Conservation (phyloP, 30 jellyfish, hydroid and myxozoan genomes). For the Aurelia aurita complex sp. Pacific region DNA sequence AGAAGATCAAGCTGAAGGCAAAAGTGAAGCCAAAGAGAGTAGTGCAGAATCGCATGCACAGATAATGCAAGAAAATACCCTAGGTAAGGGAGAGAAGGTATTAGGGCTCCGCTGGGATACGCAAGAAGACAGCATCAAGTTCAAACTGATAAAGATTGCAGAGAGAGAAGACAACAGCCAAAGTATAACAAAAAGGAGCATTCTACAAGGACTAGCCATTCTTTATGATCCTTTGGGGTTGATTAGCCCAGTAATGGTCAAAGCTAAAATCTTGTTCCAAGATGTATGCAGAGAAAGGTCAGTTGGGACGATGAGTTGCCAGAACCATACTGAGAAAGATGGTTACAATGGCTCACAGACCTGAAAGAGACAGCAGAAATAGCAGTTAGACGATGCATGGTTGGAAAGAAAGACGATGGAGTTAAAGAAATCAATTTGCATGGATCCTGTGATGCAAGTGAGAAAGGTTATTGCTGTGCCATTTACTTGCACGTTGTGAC, state of each 20-base stretch:
- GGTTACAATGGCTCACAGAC: not conserved
- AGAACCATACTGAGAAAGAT: not conserved
- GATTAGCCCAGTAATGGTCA: constrained; percentile 19
- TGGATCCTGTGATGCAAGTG: constrained; percentile 42
- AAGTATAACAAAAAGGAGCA: constrained; percentile 16
- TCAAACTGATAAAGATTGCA: not conserved
- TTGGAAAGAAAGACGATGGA: not conserved
- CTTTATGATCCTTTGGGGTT: constrained; percentile 44
- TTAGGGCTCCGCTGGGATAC: not conserved
- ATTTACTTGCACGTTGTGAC: constrained; percentile 5
- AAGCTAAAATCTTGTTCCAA: constrained; percentile 20
- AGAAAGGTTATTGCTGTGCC: constrained; percentile 32
- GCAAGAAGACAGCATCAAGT: not conserved
- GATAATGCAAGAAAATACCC: not conserved
- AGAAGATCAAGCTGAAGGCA: not conserved
- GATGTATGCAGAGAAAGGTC: constrained; percentile 28
- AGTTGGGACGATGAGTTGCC: constrained; percentile 38
- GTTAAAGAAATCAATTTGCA: not conserved
- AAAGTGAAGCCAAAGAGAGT: not conserved
- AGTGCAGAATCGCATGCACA: not conserved
- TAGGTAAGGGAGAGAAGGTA: not conserved
- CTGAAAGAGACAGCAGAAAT: constrained; percentile 2
- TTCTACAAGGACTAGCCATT: constrained; percentile 16
- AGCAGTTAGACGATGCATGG: not conserved
- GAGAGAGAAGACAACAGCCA: not conserved